Evolutionary conservation across 2,113 vertebrate genomes (phyloP).

Genomic region (Ranitomeya imitator): DNA sequence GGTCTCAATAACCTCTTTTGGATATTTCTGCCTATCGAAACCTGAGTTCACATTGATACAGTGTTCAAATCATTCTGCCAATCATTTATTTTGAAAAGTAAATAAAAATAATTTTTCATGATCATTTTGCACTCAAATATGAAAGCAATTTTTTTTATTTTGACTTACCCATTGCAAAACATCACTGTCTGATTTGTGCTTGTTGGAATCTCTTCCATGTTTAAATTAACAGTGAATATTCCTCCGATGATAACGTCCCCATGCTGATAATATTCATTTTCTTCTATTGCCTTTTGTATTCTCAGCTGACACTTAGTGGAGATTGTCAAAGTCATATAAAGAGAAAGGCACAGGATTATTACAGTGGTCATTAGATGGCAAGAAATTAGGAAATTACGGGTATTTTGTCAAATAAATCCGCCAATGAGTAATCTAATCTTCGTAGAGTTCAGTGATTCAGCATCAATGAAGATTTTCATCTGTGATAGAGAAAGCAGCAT

Average conservation of each 20-base stretch:
- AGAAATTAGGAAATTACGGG: neutral
- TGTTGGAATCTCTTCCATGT: too few relatives aligned
- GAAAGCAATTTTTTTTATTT: neutral
- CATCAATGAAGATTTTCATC: neutral
- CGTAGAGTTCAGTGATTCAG: neutral
- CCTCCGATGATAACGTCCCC: conserved; percentile 20
- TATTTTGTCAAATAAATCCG: too few relatives aligned
- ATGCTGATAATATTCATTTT: neutral
- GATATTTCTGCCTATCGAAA: too few relatives aligned
- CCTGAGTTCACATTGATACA: too few relatives aligned
- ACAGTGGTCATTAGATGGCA: neutral
- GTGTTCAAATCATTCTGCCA: too few relatives aligned
- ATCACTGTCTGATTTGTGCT: neutral
- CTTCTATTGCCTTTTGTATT: neutral
- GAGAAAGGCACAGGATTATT: neutral
- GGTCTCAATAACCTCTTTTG: too few relatives aligned
- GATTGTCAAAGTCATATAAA: neutral
- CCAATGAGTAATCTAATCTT: neutral
- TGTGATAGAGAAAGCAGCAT: neutral
- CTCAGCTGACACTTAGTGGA: neutral
- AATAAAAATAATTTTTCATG: too few relatives aligned
- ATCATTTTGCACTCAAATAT: too few relatives aligned
- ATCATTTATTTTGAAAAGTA: too few relatives aligned
- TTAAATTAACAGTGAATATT: neutral
- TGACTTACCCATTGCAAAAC: neutral